phyloP scores from a whole-genome alignment of 2,797 vertebrate genomes.

The Anas bahamensis region DNA sequence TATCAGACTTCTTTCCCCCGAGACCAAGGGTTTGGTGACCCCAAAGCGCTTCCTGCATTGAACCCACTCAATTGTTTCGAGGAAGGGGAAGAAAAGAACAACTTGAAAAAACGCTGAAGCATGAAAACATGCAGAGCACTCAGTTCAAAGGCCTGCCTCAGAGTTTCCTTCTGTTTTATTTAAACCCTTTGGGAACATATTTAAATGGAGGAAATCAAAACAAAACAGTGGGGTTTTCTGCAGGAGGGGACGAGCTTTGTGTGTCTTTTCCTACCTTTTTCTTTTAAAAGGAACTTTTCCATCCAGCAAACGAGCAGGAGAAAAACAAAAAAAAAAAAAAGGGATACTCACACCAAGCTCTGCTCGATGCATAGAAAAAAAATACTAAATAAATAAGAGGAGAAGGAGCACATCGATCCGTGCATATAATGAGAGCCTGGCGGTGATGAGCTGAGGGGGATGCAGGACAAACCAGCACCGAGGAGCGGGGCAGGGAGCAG shows the following conservation, averaged over 20 bases:
- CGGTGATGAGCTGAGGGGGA: not conserved
- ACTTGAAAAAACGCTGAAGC: constrained; percentile 26
- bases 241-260: not conserved
- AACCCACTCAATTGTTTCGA: not conserved
- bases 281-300: not conserved
- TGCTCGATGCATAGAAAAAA: not conserved
- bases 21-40: not conserved
- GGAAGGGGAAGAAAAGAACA: not conserved
- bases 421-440: not conserved
- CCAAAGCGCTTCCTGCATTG: not conserved
- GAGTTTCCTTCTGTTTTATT: constrained; percentile 46
- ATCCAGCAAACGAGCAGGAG: not conserved
- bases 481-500: not conserved
- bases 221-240: not conserved
- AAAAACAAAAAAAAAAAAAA: not conserved
- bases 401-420: not conserved
- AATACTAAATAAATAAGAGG: not conserved
- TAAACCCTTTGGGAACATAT: constrained; percentile 18
- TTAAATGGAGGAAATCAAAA: constrained; percentile 57
- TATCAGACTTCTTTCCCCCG: not conserved
- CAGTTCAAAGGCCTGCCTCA: not conserved
- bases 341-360: not conserved
- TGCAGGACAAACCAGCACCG: not conserved
- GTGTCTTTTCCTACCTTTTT: not conserved
- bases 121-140: constrained; percentile 5